A percentile compares a stretch with the other conserved stretches of the same genome.
These are phyloP conservation scores for Zygothrica quintamaculata DNA, from an alignment of 2,888 invertebrate species.

Conservation along the genomic window DNA sequence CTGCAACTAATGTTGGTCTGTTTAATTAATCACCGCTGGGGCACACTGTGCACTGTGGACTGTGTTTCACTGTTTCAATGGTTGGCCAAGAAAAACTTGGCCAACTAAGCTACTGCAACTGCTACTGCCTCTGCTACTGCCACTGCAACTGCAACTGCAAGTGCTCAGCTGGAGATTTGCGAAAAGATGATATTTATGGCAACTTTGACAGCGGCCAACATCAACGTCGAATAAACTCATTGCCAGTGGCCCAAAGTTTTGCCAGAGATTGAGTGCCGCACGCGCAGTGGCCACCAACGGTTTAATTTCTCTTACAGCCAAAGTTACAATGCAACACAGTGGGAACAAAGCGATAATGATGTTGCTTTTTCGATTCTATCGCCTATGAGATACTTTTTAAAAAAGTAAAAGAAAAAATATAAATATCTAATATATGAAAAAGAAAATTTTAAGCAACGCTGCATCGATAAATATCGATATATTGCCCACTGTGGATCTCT, in stretches of 20 bases:
- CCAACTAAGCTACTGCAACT: constrained; percentile 24
- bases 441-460: no score
- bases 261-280: constrained; percentile 74
- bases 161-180: constrained; percentile 76
- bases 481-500: neutral
- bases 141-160: constrained; percentile 44
- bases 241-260: constrained; percentile 50
- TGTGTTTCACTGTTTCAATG: no score
- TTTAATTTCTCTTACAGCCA: constrained; percentile 21
- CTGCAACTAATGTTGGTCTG: constrained; percentile 51
- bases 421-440: no score
- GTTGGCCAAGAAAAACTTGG: constrained; percentile 45
- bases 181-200: constrained; percentile 83
- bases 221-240: constrained; percentile 70
- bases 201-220: constrained; percentile 81
- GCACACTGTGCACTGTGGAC: constrained; percentile 31
- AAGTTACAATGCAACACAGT: constrained; percentile 12
- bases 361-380: no score
- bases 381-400: no score
- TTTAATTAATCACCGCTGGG: constrained; percentile 80
- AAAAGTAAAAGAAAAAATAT: no score
- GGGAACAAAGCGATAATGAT: no score
- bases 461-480: no score
- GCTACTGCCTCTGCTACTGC: no score
- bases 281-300: constrained; percentile 73